Evolutionary conservation across 2,888 invertebrate species (phyloP).

Genomic region (Ischnura elegans): DNA sequence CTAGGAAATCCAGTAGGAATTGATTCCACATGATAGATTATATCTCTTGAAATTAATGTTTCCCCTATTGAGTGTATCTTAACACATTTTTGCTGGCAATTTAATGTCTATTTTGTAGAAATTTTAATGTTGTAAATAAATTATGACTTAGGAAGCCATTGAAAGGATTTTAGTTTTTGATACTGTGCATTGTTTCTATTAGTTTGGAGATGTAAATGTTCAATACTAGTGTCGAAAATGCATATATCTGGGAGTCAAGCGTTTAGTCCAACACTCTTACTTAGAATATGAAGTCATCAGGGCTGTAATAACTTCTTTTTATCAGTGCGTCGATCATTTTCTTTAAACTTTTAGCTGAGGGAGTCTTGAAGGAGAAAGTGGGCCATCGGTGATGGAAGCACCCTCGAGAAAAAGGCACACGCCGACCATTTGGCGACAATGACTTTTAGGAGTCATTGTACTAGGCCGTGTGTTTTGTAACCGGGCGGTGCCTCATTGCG

Average conservation of each 20-base stretch:
- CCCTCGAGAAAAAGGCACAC: not conserved
- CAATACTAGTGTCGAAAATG: too few species aligned
- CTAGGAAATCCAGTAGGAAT: too few species aligned
- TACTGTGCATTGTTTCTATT: too few species aligned
- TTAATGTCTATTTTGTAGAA: too few species aligned
- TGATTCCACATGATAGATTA: not conserved
- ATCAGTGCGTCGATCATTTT: not conserved
- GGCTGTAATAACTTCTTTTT: not conserved
- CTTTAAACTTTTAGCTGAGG: too few species aligned
- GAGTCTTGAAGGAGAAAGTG: not conserved
- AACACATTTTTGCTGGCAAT: too few species aligned
- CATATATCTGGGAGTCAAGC: too few species aligned
- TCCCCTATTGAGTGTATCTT: not conserved
- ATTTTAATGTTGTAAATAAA: too few species aligned
- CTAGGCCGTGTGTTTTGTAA: not conserved
- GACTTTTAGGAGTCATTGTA: slow-evolving; percentile 24
- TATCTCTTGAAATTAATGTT: not conserved
- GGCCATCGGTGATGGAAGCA: not conserved
- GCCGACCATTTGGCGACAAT: not conserved
- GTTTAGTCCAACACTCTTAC: too few species aligned
- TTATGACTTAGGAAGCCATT: too few species aligned
- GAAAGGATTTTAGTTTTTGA: too few species aligned
- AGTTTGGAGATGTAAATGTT: too few species aligned
- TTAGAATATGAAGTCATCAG: not conserved
- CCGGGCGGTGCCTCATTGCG: not conserved